Base-by-base conservation (phyloP, 2,113 vertebrate species). In the Scalopus aquaticus region DNA sequence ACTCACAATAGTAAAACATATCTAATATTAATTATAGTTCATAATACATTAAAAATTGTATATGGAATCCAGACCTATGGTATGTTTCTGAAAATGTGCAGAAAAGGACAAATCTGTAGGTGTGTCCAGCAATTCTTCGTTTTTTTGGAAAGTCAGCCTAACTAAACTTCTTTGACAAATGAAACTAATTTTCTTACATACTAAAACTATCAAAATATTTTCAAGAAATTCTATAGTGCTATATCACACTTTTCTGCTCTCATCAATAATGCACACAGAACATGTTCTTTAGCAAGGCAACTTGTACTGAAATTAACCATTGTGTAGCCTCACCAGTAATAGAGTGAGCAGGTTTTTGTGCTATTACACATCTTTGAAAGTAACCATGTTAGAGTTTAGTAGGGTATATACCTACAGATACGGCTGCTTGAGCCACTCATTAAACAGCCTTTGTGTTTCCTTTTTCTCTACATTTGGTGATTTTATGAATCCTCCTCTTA, bases 161-260 rank as follows among this genome's bases (percentile, higher is more conserved):
- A 79, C 19, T 80, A 46, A 85, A 76, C 26, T 35, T 86, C 16
- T 13, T 54, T 32, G 24, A 26, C 37, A 77, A 82, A 83, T 37
- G 16, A 65, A 56, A 83, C 46, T 90, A 42, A 87, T 90, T 65
- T 81, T 46, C 30, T 78, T 65, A 46, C 17, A 39, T 73, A n/a
- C 56, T 78, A 28, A 72, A 91, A 78, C 30, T 35, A 88, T 64
- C 44, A 87, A 88, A 72, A 78, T 77, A 82, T 32, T 91, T 93
- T 64, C 37, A 78, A 81, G 44, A 77, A 86, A 85, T 79, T 51
- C 42, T 44, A 93, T 5, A 77, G 17, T 20, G 11, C 37, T 39
- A 64, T 42, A 1, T 54, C 22, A 76, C 15, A 58, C 22, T 49
- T 77, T 42, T 44, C 51, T 86, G 80, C 15, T 72, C 87, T 93